A percentile compares a stretch with the other conserved stretches of the same genome.
phyloP scores from a whole-genome alignment of 2,888 invertebrate genomes.

The Athalia circularis region DNA sequence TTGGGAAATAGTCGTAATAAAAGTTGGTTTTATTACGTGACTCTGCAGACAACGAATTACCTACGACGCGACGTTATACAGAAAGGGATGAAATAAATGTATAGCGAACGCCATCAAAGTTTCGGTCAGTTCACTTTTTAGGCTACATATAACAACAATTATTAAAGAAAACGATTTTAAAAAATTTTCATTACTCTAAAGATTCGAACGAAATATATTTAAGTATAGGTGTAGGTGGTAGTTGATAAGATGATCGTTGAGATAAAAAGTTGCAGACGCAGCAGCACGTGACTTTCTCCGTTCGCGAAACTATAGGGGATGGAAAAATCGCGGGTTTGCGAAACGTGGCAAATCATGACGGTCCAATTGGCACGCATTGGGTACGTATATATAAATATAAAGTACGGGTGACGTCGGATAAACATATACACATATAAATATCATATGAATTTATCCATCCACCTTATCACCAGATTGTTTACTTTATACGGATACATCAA shows the following conservation, averaged over 20 bases:
- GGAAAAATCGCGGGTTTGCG: neutral
- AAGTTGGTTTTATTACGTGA: slow-evolving; percentile 21
- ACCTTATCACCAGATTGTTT: slow-evolving; percentile 32
- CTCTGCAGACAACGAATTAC: neutral
- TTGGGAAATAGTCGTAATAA: slow-evolving; percentile 31
- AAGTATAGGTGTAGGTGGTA: no score
- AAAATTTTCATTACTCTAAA: no score
- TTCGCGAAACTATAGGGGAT: neutral
- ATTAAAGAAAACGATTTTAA: no score
- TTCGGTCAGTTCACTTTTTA: no score
- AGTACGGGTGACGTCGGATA: neutral
- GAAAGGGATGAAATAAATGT: no score
- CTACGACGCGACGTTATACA: neutral
- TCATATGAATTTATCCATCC: neutral
- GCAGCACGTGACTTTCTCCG: neutral
- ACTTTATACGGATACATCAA: slow-evolving; percentile 2
- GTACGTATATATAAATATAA: neutral
- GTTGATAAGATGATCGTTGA: neutral
- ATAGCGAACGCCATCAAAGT: no score
- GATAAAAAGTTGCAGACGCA: neutral
- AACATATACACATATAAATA: neutral
- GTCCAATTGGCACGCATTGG: neutral
- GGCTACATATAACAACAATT: no score
- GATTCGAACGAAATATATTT: no score
- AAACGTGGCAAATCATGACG: neutral